phyloP scores from a whole-genome alignment of 2,113 vertebrate genomes.

The Phoxinus phoxinus region DNA sequence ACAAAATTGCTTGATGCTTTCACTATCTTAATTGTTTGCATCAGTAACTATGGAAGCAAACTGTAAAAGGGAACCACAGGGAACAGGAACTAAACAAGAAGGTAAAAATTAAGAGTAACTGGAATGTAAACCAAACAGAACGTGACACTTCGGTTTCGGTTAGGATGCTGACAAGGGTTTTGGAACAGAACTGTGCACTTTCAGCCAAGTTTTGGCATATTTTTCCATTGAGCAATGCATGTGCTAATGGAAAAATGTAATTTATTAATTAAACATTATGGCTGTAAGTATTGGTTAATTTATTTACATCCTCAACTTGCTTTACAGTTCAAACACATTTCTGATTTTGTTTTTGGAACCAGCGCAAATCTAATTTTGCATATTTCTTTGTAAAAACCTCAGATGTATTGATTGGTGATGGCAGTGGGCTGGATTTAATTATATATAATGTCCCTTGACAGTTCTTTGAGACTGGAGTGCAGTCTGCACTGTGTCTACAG shows the following conservation, averaged over 20 bases:
- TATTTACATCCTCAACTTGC: neutral
- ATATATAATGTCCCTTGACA: slow-evolving; percentile 26
- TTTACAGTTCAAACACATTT: neutral
- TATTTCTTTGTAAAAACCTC: neutral
- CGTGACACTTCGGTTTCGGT: too few species aligned
- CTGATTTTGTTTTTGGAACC: neutral
- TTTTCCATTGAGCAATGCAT: neutral
- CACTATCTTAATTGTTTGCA: too few species aligned
- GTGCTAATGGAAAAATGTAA: neutral
- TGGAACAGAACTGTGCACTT: neutral
- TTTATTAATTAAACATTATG: slow-evolving; percentile 10
- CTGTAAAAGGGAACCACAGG: too few species aligned
- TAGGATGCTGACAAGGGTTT: neutral
- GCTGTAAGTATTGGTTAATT: neutral
- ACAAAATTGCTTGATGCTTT: too few species aligned
- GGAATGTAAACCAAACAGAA: too few species aligned
- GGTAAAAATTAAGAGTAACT: too few species aligned
- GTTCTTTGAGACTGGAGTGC: slow-evolving; percentile 19
- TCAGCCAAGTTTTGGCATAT: neutral
- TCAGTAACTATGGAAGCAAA: too few species aligned
- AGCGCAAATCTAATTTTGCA: neutral
- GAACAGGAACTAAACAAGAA: too few species aligned
- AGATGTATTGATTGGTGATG: slow-evolving; percentile 36
- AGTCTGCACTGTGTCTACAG: slow-evolving; percentile 16
- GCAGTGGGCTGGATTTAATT: slow-evolving; percentile 27